Base-by-base conservation (phyloP, 2,113 vertebrate genomes). In the Protobothrops mucrosquamatus region DNA sequence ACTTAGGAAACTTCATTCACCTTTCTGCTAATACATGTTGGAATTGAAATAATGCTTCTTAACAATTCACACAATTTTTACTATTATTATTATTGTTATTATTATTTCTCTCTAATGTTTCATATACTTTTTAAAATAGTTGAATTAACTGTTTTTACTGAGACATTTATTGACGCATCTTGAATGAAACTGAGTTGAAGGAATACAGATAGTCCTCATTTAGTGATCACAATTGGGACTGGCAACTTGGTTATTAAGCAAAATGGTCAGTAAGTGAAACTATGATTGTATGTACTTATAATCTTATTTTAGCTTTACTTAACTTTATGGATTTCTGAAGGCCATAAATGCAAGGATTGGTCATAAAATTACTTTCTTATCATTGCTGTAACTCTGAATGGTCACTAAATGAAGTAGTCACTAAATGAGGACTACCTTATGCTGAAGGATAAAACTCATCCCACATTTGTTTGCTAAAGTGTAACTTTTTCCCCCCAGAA, bases 101-200 rank as follows among this genome's bases (percentile, higher is more conserved):
- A 56, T 54, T 43, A 1, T 20, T 7, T 14, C 26, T 26, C 74
- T 94, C 59, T 56, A 11, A 8, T 22, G 48, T 55, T 90, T 52
- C 6, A 24, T n/a, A 1, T 20, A 92, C 23, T 93, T 92, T 95
- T 8, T 74, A n/a, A 57, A 85, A 89, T 61, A 26, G 94, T n/a
- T n/a, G 55, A 64, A 93, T 89, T 94, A 94, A 81, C 91, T 51
- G 7, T 51, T 94, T 92, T 56, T 91, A 24, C 88, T 85, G 59
- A n/a, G 64, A 85, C 46, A 87, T 92, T 87, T 86, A 46, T 91
- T 22, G 22, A 18, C 55, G n/a, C 10, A 51, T 91, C 1, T n/a
- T 46, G 57, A 69, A 54, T 81, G 91, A 93, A 95, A 87, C 89
- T 55, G 85, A 89, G 91, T 94, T 34, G 55, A 81, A 92, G 94